Percentiles rank a stretch among this genome's conserved stretches.
These are phyloP conservation scores for Peromyscus nudipes DNA, from an alignment of 2,797 vertebrate species.

Conservation along the genomic window DNA sequence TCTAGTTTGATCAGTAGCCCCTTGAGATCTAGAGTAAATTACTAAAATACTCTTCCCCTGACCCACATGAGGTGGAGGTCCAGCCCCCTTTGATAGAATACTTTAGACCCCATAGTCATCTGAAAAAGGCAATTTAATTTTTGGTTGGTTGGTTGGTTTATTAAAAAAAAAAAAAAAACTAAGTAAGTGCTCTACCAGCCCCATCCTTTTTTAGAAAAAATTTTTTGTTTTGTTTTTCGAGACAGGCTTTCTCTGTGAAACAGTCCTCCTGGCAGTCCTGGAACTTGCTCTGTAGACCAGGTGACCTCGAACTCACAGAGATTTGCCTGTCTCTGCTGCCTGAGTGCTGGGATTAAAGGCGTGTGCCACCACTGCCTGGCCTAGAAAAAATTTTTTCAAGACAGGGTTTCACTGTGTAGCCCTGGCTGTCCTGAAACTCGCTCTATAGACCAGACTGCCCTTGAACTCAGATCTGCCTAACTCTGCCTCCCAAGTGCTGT, in stretches of 20 bases:
- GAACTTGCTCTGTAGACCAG: background rate
- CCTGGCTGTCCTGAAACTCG: background rate
- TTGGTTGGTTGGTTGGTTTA: background rate
- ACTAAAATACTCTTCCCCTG: background rate
- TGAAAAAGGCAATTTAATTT: background rate
- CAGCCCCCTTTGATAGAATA: background rate
- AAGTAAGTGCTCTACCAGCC: background rate
- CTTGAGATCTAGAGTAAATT: background rate
- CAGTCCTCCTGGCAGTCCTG: background rate
- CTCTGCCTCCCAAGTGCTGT: too few species aligned
- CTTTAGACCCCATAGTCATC: constrained; percentile 3
- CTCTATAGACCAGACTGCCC: background rate
- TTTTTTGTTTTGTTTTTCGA: background rate
- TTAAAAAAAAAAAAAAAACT: background rate
- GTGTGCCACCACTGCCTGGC: too few species aligned
- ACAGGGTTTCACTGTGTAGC: background rate
- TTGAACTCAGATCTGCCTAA: background rate
- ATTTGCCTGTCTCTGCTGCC: background rate
- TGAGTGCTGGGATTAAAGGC: too few species aligned
- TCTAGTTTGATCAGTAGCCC: background rate
- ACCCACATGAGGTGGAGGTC: background rate
- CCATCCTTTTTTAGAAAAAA: background rate
- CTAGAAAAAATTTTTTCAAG: background rate
- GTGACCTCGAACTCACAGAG: background rate
- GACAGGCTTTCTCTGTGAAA: background rate